Percentiles rank a stretch among this genome's conserved stretches.
Evolutionary conservation across 2,888 invertebrate genomes (phyloP).

Genomic region (Toxonevra muliebris): DNA sequence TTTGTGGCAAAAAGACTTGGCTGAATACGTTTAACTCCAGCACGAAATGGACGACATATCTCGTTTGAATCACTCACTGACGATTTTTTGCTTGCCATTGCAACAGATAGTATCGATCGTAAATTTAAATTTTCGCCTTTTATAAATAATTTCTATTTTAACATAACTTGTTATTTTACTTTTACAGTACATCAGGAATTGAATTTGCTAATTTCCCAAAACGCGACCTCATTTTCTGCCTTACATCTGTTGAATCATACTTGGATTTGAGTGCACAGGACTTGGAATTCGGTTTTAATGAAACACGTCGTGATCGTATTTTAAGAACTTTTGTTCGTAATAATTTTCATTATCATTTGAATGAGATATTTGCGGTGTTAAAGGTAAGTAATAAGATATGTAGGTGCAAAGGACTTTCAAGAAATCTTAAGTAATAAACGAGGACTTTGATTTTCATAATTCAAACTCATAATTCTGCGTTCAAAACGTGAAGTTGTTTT

Average conservation of each 20-base stretch:
- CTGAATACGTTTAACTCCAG: too few relatives aligned
- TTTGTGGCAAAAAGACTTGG: too few relatives aligned
- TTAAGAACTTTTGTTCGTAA: conserved; percentile 92
- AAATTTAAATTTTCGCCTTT: too few relatives aligned
- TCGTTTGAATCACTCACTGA: too few relatives aligned
- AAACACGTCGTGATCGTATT: conserved; percentile 85
- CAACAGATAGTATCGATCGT: too few relatives aligned
- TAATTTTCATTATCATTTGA: conserved; percentile 92
- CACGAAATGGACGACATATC: too few relatives aligned
- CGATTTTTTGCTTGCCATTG: too few relatives aligned
- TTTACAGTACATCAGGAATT: conserved; percentile 72
- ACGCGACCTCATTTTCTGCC: conserved; percentile 83
- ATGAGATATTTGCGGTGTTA: conserved; percentile 93
- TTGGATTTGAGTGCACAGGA: conserved; percentile 83
- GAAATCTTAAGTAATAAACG: background rate
- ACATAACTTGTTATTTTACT: too few relatives aligned
- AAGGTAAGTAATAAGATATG: conserved; percentile 60
- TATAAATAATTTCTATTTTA: too few relatives aligned
- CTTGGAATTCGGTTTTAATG: conserved; percentile 91
- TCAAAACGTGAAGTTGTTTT: too few relatives aligned
- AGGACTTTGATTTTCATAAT: too few relatives aligned
- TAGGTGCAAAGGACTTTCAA: background rate
- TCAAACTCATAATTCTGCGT: too few relatives aligned
- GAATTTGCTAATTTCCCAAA: conserved; percentile 85
- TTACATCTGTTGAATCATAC: conserved; percentile 85